phyloP scores from a whole-genome alignment of 2,888 invertebrate species.

The Hypercompe scribonia region DNA sequence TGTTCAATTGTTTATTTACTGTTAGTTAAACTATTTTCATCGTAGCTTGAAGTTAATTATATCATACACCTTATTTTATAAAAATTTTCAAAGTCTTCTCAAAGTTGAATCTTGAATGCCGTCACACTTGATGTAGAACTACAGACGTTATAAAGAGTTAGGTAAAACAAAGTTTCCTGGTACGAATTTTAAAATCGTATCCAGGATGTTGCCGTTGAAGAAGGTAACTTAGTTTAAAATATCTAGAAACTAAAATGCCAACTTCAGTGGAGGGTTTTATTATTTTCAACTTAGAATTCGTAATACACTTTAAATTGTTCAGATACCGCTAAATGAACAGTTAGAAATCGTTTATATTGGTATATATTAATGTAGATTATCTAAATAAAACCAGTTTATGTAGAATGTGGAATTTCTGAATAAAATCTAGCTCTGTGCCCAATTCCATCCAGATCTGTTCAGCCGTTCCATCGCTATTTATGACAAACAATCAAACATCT shows the following conservation, averaged over 20 bases:
- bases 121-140: constrained; percentile 25
- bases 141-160: constrained; percentile 24
- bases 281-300: constrained; percentile 21
- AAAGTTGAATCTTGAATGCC: constrained; percentile 14
- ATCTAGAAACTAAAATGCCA: constrained; percentile 21
- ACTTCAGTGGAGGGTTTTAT: constrained; percentile 21
- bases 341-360: no score
- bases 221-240: constrained; percentile 40
- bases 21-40: neutral
- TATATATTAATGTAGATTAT: no score
- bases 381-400: neutral
- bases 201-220: constrained; percentile 22
- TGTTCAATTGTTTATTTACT: no score
- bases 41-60: no score
- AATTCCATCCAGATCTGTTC: neutral
- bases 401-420: neutral
- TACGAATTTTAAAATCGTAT: constrained; percentile 42
- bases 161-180: constrained; percentile 30
- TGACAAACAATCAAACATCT: no score
- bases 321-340: no score
- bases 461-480: no score
- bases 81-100: constrained; percentile 5
- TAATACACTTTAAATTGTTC: neutral
- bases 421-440: neutral
- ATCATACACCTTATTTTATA: no score